phyloP scores from a whole-genome alignment of 2,888 invertebrate genomes.

The Eilema caniola region DNA sequence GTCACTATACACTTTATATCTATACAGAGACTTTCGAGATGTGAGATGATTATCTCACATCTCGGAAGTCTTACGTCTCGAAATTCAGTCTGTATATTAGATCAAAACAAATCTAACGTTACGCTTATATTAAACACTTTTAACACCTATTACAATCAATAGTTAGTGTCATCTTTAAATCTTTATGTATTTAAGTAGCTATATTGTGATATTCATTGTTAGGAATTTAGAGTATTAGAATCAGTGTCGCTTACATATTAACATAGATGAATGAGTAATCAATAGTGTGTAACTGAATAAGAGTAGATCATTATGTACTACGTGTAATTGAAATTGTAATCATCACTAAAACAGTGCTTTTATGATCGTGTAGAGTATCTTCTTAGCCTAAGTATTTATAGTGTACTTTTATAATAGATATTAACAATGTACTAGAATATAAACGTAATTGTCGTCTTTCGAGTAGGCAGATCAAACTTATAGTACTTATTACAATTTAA shows the following conservation, averaged over 20 bases:
- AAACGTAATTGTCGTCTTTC: constrained; percentile 51
- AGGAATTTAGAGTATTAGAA: constrained; percentile 64
- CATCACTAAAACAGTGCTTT: constrained; percentile 62
- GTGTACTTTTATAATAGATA: constrained; percentile 58
- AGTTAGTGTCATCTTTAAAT: constrained; percentile 68
- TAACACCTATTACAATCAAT: constrained; percentile 53
- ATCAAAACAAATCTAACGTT: constrained; percentile 31
- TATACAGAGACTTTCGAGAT: not conserved
- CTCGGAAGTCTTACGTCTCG: not conserved
- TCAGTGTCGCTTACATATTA: constrained; percentile 60
- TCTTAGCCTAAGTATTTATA: constrained; percentile 70
- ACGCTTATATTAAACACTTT: constrained; percentile 25
- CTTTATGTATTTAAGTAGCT: constrained; percentile 70
- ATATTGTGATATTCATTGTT: constrained; percentile 82
- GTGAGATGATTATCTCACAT: no score
- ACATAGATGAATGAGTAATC: constrained; percentile 39
- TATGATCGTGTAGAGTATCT: constrained; percentile 67
- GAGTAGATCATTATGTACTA: constrained; percentile 42
- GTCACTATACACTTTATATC: not conserved
- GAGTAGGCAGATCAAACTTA: constrained; percentile 39
- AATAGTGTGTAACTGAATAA: constrained; percentile 46
- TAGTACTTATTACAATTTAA: constrained; percentile 41
- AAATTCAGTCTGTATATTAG: constrained; percentile 11
- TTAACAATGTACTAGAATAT: constrained; percentile 46
- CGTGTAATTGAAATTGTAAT: constrained; percentile 28